Evolutionary conservation across 2,797 vertebrate genomes (phyloP).

Genomic region (Anableps anableps): DNA sequence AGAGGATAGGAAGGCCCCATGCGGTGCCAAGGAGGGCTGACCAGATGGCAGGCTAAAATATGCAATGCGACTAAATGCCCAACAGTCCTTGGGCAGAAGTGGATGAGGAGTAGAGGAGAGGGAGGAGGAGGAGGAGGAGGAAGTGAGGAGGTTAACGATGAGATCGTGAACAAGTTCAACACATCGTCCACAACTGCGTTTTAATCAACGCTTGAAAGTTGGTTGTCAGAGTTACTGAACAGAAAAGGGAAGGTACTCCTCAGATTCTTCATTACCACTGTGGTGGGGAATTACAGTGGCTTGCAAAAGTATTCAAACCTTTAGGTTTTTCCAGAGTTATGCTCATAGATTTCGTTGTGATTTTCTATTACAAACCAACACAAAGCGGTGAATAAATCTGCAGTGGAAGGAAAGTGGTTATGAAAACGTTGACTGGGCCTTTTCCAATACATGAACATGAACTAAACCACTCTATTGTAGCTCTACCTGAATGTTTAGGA

Average conservation of each 20-base stretch:
- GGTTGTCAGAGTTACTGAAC: slow-evolving; percentile 28
- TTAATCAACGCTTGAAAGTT: slow-evolving; percentile 18
- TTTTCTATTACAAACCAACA: not conserved
- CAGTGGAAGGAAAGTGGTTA: not conserved
- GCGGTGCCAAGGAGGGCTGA: slow-evolving; percentile 87
- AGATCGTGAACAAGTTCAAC: slow-evolving; percentile 42
- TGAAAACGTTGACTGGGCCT: not conserved
- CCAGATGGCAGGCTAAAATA: slow-evolving; percentile 94
- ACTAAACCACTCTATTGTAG: not conserved
- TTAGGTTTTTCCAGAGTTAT: not conserved
- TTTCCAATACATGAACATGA: not conserved
- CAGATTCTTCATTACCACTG: not conserved
- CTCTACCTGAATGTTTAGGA: not conserved
- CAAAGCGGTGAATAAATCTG: not conserved
- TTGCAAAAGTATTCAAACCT: not conserved
- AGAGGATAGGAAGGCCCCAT: slow-evolving; percentile 87
- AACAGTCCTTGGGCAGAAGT: slow-evolving; percentile 68
- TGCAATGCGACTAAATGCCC: slow-evolving; percentile 88
- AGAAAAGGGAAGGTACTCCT: not conserved
- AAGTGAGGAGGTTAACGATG: slow-evolving; percentile 53
- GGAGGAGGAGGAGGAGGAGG: slow-evolving; percentile 23
- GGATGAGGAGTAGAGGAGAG: slow-evolving; percentile 47
- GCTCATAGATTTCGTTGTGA: not conserved
- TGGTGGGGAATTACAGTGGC: not conserved
- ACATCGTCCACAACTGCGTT: slow-evolving; percentile 25